phyloP scores from a whole-genome alignment of 2,888 invertebrate genomes.

The Mesorhabditis belari region DNA sequence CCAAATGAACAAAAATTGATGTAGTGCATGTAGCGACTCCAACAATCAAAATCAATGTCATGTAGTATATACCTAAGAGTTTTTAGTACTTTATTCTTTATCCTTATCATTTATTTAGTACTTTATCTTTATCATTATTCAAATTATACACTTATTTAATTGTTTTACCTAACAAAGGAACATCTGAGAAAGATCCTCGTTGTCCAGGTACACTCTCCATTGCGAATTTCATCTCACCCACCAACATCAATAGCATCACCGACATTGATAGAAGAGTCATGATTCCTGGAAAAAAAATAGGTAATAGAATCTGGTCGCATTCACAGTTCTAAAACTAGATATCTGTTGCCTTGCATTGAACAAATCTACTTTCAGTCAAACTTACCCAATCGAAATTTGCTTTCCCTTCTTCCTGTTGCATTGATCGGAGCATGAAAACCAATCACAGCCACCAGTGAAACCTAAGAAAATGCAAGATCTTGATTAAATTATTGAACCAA shows the following conservation, averaged over 20 bases:
- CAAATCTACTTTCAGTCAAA: background rate
- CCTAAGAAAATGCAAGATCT: too few relatives aligned
- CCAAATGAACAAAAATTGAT: conserved; percentile 47
- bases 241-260: conserved; percentile 58
- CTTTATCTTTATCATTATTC: background rate
- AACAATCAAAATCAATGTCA: conserved; percentile 46
- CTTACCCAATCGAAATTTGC: conserved; percentile 53
- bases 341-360: too few relatives aligned
- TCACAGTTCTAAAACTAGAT: too few relatives aligned
- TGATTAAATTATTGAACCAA: too few relatives aligned
- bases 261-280: conserved; percentile 58
- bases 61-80: conserved; percentile 50
- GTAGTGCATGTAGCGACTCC: conserved; percentile 48
- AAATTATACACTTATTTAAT: background rate
- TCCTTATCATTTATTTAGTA: too few relatives aligned
- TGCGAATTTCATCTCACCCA: conserved; percentile 57
- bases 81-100: too few relatives aligned
- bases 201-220: conserved; percentile 50
- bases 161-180: conserved; percentile 57
- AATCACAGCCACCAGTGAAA: conserved; percentile 58
- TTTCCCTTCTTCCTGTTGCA: conserved; percentile 53
- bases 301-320: too few relatives aligned
- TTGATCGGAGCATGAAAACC: conserved; percentile 59
- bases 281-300: conserved; percentile 51
- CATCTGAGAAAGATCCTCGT: conserved; percentile 56